phyloP scores from a whole-genome alignment of 2,797 vertebrate genomes.

The Myotis findleyi region DNA sequence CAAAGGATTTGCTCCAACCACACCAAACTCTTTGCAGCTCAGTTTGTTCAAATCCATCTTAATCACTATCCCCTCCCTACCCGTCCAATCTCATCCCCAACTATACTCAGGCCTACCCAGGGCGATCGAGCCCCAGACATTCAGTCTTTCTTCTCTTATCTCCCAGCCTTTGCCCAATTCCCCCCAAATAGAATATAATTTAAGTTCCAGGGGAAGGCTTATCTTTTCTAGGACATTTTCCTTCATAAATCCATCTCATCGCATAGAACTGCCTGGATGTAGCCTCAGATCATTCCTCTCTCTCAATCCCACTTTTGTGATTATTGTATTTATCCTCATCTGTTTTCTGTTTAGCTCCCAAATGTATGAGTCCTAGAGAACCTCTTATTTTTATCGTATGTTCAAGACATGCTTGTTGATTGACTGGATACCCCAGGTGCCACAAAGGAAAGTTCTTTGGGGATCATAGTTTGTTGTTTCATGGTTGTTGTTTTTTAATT shows the following conservation, averaged over 20 bases:
- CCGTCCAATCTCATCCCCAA: not conserved
- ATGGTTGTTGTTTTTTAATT: not conserved
- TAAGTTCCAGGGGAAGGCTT: not conserved
- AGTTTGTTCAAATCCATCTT: not conserved
- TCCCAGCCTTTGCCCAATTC: not conserved
- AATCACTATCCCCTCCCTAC: not conserved
- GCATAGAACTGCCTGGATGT: not conserved
- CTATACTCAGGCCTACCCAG: not conserved
- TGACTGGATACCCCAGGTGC: conserved; percentile 59
- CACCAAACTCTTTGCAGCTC: conserved; percentile 8
- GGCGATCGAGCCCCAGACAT: not conserved
- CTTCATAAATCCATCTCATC: conserved; percentile 49
- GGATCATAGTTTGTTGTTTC: conserved; percentile 1
- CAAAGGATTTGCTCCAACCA: conserved; percentile 23
- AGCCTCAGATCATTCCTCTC: not conserved
- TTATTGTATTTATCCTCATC: conserved; percentile 54
- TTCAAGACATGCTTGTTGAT: conserved; percentile 62
- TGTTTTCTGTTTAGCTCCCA: conserved; percentile 69
- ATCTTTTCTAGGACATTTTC: conserved; percentile 51
- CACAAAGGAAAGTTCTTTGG: conserved; percentile 61
- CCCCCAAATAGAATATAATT: conserved; percentile 20
- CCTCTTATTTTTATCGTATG: conserved; percentile 55
- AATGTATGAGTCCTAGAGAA: conserved; percentile 20
- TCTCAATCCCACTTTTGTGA: conserved; percentile 22
- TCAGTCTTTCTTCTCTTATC: conserved; percentile 47